Evolutionary conservation across 2,888 invertebrate genomes (phyloP).

Genomic region (Xylocampa areola): DNA sequence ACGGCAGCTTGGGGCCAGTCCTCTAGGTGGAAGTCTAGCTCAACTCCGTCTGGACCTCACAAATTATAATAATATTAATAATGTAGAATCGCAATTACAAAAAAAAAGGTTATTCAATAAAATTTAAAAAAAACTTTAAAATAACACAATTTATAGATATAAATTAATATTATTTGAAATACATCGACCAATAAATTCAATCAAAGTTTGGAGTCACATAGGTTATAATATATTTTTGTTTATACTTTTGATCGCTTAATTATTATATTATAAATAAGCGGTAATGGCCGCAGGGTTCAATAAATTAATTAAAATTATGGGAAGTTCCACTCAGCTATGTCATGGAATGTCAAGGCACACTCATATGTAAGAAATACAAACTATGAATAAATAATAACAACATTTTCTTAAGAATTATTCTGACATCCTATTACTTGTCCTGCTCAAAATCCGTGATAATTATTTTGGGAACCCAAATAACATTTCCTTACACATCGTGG

Average conservation of each 20-base stretch:
- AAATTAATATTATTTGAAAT: no score
- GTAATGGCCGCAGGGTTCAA: conserved; percentile 17
- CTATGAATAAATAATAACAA: background rate
- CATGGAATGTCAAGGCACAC: conserved; percentile 14
- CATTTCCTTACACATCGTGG: conserved; percentile 24
- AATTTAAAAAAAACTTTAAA: no score
- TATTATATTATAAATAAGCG: conserved; percentile 14
- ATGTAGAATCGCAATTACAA: no score
- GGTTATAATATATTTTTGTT: background rate
- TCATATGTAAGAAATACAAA: background rate
- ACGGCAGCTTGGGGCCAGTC: no score
- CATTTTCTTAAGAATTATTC: conserved; percentile 12
- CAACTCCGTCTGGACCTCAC: no score
- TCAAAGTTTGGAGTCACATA: no score
- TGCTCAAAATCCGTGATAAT: conserved; percentile 40
- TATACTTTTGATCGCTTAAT: background rate
- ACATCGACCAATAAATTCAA: no score
- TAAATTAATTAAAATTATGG: conserved; percentile 18
- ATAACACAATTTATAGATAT: no score
- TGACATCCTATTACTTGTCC: conserved; percentile 51
- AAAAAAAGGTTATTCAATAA: no score
- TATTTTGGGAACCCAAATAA: conserved; percentile 35
- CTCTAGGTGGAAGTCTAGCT: no score
- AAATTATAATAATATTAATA: no score
- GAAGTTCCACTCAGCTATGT: conserved; percentile 20